Evolutionary conservation across 2,888 invertebrate species (phyloP), one percentile per base, ranked within the genome.

Genomic region (Lycocerus yunnanus): DNA sequence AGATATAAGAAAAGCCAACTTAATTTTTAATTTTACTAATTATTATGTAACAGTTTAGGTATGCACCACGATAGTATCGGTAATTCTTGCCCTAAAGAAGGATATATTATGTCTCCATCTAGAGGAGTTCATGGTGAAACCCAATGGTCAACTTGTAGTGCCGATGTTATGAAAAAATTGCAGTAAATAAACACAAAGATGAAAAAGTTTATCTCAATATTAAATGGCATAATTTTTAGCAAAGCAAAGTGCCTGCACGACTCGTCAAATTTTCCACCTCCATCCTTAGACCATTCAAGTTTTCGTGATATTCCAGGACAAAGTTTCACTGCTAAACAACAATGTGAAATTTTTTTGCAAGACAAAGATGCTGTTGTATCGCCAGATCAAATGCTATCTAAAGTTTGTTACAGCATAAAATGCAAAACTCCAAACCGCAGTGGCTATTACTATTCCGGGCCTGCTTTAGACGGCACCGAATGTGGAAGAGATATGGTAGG

Each of bases 31-130:
- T 21, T 58, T 69, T 81, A 82, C 77, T 43, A n/a, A 43, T 6
- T n/a, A n/a, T n/a, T 43, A 6, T n/a, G 6, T n/a, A 43, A n/a
- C 82, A 94, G 94, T 83, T 86, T 94, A 84, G 94, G 94, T 75
- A 94, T 94, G 94, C 93, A 93, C 80, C 95, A 95, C 84, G 94
- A 95, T 82, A 92, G 93, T 58, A 90, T 90, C 15, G 91, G 92
- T 58, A 94, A 94, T 84, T 84, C 85, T 71, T 95, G 95, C 83
- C 90, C 93, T 0, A 92, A 92, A 82, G 93, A 94, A 84, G 94
- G 94, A 1, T 94, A 89, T 87, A 93, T 95, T 79, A 95, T 95
- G 94, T 94, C 94, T 0, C 93, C 94, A 0, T 94, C 94, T 3
- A 89, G 94, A 78, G 94, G 95, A 65, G 92, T 92, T 27, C 90